Base-by-base conservation (phyloP, 2,888 invertebrate species). In the Drosophila setosimentum region DNA sequence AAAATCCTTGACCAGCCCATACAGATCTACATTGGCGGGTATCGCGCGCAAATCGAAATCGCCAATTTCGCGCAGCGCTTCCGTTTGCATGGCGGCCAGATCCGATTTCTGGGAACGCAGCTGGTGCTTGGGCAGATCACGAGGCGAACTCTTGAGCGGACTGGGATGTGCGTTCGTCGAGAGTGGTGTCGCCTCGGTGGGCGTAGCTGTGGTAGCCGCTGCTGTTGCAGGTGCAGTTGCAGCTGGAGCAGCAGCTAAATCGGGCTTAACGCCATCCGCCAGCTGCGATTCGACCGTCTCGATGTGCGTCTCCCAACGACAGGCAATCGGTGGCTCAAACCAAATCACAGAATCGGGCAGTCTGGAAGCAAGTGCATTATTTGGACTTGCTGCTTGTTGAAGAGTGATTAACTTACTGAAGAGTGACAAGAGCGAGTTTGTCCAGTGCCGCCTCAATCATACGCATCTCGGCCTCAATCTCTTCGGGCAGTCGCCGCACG, bases 391-490 rank as follows among this genome's bases (percentile, higher is more conserved):
- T 30, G 29, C 3, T 11, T 18, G 5, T 3, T 53, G 5, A 21
- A 35, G 7, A 11, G 8, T 3, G 5, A 4, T 6, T 1, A n/a
- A 91, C 94, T 93, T 90, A 96, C 97, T 96, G 95, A 24, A 97
- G 94, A 32, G 95, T 95, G 18, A 97, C 94, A 10, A 95, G 92
- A 0, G 96, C 95, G 27, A 97, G 93, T 76, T 95, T 96, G 84
- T 97, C 96, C 89, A 97, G 95, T 58, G 96, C 96, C 3, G 94
- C 94, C 82, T 97, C 97, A 30, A 96, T 94, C 80, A 94, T 95
- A 89, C 95, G 96, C 91, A 96, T 95, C 91, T 97, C 97, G 0
- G 95, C 95, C 86, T 97, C 97, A 30, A 97, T 96, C 89, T 97
- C 96, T 93, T 97, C 97, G 0, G 97, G 97, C 29, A 95, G 94